A percentile compares a stretch with the other conserved stretches of the same genome.
phyloP scores from a whole-genome alignment of 2,888 invertebrate genomes.

The Drosophila rubida region DNA sequence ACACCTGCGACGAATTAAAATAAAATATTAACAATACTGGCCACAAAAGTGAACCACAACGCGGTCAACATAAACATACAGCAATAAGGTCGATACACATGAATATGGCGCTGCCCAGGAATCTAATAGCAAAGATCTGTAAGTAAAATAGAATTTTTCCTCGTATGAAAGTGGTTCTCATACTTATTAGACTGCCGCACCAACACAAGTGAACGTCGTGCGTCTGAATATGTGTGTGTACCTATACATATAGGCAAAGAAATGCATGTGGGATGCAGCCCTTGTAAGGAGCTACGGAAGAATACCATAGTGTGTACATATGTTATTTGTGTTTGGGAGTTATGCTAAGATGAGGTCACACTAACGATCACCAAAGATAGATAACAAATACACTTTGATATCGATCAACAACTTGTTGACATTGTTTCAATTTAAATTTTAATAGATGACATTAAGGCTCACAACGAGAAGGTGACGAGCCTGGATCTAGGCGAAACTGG shows the following conservation, averaged over 20 bases:
- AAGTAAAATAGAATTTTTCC: conserved; percentile 71
- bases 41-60: conserved; percentile 1
- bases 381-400: neutral
- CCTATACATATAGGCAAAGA: conserved; percentile 12
- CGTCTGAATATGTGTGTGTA: conserved; percentile 7
- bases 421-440: neutral
- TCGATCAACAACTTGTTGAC: neutral
- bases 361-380: conserved; percentile 11
- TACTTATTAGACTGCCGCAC: conserved; percentile 19
- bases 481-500: conserved; percentile 85
- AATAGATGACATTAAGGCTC: conserved; percentile 85
- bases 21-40: conserved; percentile 47
- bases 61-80: conserved; percentile 16
- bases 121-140: conserved; percentile 85
- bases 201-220: neutral
- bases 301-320: neutral
- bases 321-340: conserved; percentile 13
- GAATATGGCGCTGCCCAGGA: conserved; percentile 85
- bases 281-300: conserved; percentile 49
- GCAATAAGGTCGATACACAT: conserved; percentile 72
- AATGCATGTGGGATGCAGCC: conserved; percentile 46
- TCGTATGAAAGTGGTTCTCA: conserved; percentile 42
- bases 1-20: conserved; percentile 71
- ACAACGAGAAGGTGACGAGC: conserved; percentile 84
- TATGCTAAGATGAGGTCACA: conserved; percentile 47